Percentiles rank a stretch among this genome's conserved stretches.
Conservation (phyloP, 30 jellyfish, hydroid and myxozoan species). For the Catostylus mosaicus region DNA sequence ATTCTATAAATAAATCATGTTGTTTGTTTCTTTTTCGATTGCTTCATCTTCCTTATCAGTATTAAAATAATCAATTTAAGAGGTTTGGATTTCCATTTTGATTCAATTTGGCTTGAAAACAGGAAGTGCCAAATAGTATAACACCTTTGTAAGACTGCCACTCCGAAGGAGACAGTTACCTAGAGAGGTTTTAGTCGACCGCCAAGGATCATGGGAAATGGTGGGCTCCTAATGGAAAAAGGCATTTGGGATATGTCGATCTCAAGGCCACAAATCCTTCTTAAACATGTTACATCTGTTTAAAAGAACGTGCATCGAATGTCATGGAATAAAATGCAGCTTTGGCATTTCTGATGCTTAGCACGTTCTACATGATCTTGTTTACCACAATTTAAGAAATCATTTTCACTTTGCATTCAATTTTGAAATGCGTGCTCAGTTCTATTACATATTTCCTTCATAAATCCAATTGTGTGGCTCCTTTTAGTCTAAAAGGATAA, state of each 20-base stretch:
- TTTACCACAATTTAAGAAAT: neutral
- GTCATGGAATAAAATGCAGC: neutral
- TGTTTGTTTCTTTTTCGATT: neutral
- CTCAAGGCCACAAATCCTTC: too few species aligned
- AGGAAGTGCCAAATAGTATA: too few species aligned
- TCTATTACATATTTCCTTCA: neutral
- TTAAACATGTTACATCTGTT: neutral
- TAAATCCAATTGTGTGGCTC: conserved; percentile 5
- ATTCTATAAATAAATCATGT: neutral
- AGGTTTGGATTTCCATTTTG: too few species aligned
- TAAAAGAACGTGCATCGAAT: neutral
- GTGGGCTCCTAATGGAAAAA: too few species aligned
- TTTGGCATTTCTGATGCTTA: neutral
- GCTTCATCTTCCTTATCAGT: neutral
- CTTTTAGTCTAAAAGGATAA: neutral
- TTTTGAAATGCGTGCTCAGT: neutral
- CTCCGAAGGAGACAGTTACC: too few species aligned
- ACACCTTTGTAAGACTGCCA: too few species aligned
- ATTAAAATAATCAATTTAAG: too few species aligned
- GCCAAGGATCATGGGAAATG: too few species aligned
- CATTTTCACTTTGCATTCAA: neutral
- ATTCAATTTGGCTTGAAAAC: too few species aligned
- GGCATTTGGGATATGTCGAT: too few species aligned
- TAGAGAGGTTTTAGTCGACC: too few species aligned
- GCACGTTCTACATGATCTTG: neutral